A percentile compares a stretch with the other conserved stretches of the same genome.
Conservation (phyloP, 2,797 vertebrate species). For the Cyprinella venusta region DNA sequence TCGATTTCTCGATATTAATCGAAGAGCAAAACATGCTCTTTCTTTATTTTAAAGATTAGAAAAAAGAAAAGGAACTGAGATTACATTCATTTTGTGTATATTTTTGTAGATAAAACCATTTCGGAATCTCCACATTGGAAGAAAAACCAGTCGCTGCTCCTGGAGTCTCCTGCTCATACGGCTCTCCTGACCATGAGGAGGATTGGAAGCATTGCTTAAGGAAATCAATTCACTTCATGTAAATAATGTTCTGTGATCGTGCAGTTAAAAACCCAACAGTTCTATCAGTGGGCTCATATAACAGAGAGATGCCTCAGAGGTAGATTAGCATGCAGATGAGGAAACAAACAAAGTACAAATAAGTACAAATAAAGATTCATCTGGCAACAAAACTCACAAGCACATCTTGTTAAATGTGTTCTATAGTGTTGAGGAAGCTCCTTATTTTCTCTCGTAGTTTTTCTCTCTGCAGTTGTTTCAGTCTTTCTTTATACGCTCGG, state of each 20-base stretch:
- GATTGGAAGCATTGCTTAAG: slow-evolving; percentile 63
- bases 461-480: slow-evolving; percentile 67
- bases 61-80: neutral
- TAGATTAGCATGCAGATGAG: neutral
- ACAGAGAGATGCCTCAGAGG: neutral
- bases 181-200: slow-evolving; percentile 71
- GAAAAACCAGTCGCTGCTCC: slow-evolving; percentile 66
- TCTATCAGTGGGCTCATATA: neutral
- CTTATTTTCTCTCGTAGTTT: slow-evolving; percentile 71
- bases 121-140: slow-evolving; percentile 70
- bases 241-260: neutral
- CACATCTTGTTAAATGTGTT: slow-evolving; percentile 38
- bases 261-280: neutral
- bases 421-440: slow-evolving; percentile 70
- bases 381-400: neutral
- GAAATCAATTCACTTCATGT: neutral
- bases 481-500: slow-evolving; percentile 65
- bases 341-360: neutral
- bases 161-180: slow-evolving; percentile 73
- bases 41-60: neutral
- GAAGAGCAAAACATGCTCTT: neutral
- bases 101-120: slow-evolving; percentile 68
- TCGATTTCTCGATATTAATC: too few species aligned
- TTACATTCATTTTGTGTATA: neutral
- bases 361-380: neutral